Evolutionary conservation across 2,113 vertebrate species (phyloP).

Genomic region (Rhagologus leucostigma): DNA sequence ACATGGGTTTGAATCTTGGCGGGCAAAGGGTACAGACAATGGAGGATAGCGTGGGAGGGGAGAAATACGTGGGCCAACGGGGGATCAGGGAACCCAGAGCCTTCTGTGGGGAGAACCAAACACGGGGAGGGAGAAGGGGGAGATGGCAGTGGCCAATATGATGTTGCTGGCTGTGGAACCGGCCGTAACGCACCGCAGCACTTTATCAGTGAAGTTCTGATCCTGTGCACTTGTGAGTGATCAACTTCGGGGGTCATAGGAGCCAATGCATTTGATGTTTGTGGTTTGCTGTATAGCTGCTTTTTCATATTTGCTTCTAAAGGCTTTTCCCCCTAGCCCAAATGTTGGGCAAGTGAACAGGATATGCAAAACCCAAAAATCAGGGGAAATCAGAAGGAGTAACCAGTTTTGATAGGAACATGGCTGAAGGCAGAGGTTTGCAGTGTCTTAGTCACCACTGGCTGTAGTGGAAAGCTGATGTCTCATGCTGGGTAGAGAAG

Average conservation of each 20-base stretch:
- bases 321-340: neutral
- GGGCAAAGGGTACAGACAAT: no score
- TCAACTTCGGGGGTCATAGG: neutral
- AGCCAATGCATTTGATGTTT: neutral
- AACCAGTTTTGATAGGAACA: neutral
- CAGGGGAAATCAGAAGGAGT: neutral
- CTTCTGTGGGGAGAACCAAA: no score
- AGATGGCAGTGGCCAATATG: no score
- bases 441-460: neutral
- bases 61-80: no score
- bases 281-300: neutral
- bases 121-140: no score
- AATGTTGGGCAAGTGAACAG: neutral
- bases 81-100: no score
- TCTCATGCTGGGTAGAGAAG: conserved; percentile 35
- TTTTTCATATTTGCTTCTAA: neutral
- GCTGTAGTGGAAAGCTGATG: conserved; percentile 7
- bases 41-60: no score
- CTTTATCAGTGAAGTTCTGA: neutral
- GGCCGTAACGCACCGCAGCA: no score
- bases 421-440: conserved; percentile 11
- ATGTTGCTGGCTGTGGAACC: no score
- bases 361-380: neutral
- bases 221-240: neutral
- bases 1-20: no score